Conservation (phyloP, 2,113 vertebrate species). For the Hippocampus guttulatus region DNA sequence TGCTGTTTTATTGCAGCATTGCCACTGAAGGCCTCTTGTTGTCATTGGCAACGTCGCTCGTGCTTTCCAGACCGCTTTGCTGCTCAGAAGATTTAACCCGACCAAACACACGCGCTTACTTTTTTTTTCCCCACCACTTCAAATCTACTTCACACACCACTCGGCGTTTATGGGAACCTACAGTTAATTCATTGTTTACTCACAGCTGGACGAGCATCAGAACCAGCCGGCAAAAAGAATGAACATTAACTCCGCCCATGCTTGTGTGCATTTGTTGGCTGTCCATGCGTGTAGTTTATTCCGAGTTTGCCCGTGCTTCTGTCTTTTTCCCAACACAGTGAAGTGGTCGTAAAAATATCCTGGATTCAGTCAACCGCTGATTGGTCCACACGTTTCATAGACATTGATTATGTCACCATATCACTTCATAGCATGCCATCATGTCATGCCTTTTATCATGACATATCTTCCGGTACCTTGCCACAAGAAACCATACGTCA, state of each 20-base stretch:
- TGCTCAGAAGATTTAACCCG: slow-evolving; percentile 23
- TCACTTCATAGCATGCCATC: too few relatives aligned
- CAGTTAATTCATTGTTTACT: slow-evolving; percentile 65
- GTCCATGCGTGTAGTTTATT: slow-evolving; percentile 20
- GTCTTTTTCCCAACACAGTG: background rate
- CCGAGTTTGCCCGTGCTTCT: slow-evolving; percentile 14
- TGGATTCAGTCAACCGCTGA: too few relatives aligned
- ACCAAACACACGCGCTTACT: slow-evolving; percentile 11
- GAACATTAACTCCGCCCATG: slow-evolving; percentile 46
- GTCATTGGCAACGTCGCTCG: slow-evolving; percentile 55
- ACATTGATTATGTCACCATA: too few relatives aligned
- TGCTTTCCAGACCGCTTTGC: slow-evolving; percentile 44
- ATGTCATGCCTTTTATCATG: too few relatives aligned
- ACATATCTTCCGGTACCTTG: too few relatives aligned
- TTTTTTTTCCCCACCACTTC: slow-evolving; percentile 60
- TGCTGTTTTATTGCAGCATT: slow-evolving; percentile 49
- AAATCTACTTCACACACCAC: slow-evolving; percentile 48
- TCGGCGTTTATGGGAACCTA: slow-evolving; percentile 60
- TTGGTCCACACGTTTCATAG: too few relatives aligned
- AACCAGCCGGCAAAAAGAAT: slow-evolving; percentile 55
- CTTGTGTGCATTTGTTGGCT: slow-evolving; percentile 20
- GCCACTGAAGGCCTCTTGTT: slow-evolving; percentile 58
- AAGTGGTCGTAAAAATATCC: too few relatives aligned
- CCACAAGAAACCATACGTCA: too few relatives aligned
- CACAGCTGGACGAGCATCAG: slow-evolving; percentile 52